Conservation (phyloP, 2,888 invertebrate genomes). For the Congeria kusceri region DNA sequence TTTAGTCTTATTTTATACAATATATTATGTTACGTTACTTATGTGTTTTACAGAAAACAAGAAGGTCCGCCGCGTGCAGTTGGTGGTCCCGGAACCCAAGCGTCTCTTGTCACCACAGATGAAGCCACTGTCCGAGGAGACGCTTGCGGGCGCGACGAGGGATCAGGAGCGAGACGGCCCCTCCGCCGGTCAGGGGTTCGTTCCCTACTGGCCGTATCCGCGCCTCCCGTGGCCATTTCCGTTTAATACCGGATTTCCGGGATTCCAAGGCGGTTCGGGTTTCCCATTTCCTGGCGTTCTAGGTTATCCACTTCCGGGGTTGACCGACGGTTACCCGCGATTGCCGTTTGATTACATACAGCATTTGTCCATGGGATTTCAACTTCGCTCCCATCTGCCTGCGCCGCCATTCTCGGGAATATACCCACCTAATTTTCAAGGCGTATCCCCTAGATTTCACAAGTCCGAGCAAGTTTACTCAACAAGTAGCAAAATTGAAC, state of each 20-base stretch:
- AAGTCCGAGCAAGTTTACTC: not conserved
- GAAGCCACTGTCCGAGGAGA: not conserved
- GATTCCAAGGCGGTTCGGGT: no score
- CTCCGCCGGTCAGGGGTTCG: not conserved
- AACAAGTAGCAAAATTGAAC: not conserved
- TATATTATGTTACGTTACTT: not conserved
- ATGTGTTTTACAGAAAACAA: constrained; percentile 1
- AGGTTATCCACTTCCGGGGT: constrained; percentile 31
- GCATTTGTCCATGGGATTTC: not conserved
- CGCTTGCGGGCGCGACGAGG: not conserved
- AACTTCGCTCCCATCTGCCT: not conserved
- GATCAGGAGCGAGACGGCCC: not conserved
- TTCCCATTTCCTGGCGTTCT: constrained; percentile 4
- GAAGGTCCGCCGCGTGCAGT: constrained; percentile 15
- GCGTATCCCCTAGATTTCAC: not conserved
- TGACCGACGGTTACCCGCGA: constrained; percentile 27
- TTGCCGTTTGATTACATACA: constrained; percentile 18
- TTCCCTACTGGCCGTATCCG: constrained; percentile 11
- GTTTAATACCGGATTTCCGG: constrained; percentile 35
- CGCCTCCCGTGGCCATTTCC: constrained; percentile 42
- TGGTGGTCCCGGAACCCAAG: constrained; percentile 51
- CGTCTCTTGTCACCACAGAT: constrained; percentile 19
- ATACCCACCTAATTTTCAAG: not conserved
- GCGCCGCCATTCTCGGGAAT: not conserved
- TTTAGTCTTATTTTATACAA: no score